Base-by-base conservation (phyloP, 2,888 invertebrate species). In the Tenthredo amoena region DNA sequence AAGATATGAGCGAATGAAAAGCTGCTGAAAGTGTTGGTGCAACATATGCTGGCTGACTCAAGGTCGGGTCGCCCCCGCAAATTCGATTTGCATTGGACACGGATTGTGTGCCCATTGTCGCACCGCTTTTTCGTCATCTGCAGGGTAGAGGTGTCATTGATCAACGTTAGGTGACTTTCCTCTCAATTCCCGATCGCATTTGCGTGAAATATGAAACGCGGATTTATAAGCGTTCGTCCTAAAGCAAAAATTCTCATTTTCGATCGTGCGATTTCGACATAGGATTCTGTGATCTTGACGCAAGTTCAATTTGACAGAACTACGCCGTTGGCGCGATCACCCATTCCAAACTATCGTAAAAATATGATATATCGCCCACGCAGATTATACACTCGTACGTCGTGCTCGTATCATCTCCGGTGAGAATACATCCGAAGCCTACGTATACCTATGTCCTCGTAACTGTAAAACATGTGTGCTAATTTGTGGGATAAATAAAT, bases 41-140 rank as follows among this genome's bases (percentile, higher is more conserved):
- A n/a, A n/a, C 37, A 21, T 34, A 18, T 55, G 34, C n/a, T 15
- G 3, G 72, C 10, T 79, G 79, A 81, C 81, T 62, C 62, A 81
- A 81, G 81, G 81, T 81, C 81, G 81, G 47, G 1, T 81, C 81
- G 58, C 81, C 81, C 34, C 58, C 81, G 40, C 81, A 62, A 81
- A 81, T 62, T 58, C 26, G 34, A 81, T 81, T 81, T 62, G n/a
- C 10, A 40, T 81, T 2, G 58, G 9, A 62, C 62, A 12, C 34
- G 37, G 81, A 58, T 74, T n/a, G 37, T 74, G 40, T 74, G 10
- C 72, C 72, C 43, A 74, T 43, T 21, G n/a, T 43, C 72, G 40
- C 40, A 43, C 7, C 12, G 21, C 1, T 18, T 74, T 21, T n/a
- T 74, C n/a, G 47, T 15, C 47, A 47, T 47, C 21, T 43, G 37